Base-by-base conservation (phyloP, 2,113 vertebrate genomes). In the Pangasianodon gigas region DNA sequence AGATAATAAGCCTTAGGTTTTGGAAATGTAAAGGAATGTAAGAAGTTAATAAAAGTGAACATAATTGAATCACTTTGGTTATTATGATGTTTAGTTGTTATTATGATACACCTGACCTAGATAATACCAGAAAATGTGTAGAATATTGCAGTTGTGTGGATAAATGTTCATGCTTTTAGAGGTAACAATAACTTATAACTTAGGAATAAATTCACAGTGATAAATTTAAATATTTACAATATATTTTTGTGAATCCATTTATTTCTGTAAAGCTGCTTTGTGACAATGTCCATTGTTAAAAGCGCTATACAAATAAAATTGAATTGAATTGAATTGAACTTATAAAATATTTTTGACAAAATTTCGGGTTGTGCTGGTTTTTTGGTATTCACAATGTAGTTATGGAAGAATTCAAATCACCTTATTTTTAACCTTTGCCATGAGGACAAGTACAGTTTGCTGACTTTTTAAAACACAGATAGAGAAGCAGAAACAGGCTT, bases 401-500 rank as follows among this genome's bases (percentile, higher is more conserved):
- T 86, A 52, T 21, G 18, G 16, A 69, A 32, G n/a, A 10, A 67
- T 51, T 14, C 9, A 84, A 19, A 56, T 71, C 46, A 58, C 51
- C 9, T 26, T 77, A 77, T 71, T 56, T 32, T 56, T 69, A 1
- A 71, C 62, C 41, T 84, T 82, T 84, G 32, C 54, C 37, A 52
- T 81, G 26, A 46, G 13, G 14, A 79, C 16, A 67, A 52, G 13
- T 9, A 18, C 5, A 85, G 11, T 54, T 86, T 56, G 89, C 84
- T 90, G 60, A 90, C 51, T 87, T 81, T 86, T 46, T 2, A 75
- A 81, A 87, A 86, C 32, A 84, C 3, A 24, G 0, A 14, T 32
- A 4, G 19, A 89, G 69, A 84, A 92, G 80, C 29, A 87, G 84
- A 90, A 92, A 80, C 60, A 71, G 41, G 58, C 41, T 69, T 75